Conservation (phyloP, 2,113 vertebrate genomes). For the Chauna torquata region DNA sequence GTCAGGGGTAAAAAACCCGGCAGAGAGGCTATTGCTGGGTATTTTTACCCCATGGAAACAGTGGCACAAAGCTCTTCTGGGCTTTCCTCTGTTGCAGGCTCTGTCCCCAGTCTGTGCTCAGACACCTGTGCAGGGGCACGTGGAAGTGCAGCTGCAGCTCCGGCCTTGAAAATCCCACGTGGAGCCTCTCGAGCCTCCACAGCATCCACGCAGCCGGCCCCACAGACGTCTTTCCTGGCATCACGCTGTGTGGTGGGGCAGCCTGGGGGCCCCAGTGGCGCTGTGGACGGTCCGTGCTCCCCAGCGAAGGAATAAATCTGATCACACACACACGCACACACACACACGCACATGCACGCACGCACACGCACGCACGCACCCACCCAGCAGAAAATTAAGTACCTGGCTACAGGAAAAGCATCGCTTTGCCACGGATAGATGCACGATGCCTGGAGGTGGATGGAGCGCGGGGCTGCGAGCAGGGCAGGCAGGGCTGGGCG, state of each 20-base stretch:
- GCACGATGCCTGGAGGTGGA: neutral
- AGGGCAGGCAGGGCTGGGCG: neutral
- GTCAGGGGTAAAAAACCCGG: neutral
- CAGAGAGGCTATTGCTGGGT: neutral
- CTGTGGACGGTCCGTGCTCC: neutral
- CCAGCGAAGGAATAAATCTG: fast-evolving
- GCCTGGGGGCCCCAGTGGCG: too few relatives aligned
- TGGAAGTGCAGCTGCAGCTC: neutral
- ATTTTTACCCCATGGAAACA: neutral
- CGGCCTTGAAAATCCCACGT: neutral
- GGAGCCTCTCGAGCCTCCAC: neutral
- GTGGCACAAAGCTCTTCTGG: neutral
- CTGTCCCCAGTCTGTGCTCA: neutral
- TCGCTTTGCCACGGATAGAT: neutral
- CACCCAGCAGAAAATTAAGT: too few relatives aligned
- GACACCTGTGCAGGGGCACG: neutral
- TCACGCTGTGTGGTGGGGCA: fast-evolving
- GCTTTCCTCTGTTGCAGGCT: neutral
- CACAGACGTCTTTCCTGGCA: neutral
- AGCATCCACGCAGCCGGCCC: neutral
- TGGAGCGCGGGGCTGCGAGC: neutral
- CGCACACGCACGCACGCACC: too few relatives aligned
- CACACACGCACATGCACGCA: too few relatives aligned
- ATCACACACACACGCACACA: too few relatives aligned
- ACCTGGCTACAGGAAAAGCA: neutral